Evolutionary conservation across 2,888 invertebrate genomes (phyloP).

Genomic region (Anoncus sp.): DNA sequence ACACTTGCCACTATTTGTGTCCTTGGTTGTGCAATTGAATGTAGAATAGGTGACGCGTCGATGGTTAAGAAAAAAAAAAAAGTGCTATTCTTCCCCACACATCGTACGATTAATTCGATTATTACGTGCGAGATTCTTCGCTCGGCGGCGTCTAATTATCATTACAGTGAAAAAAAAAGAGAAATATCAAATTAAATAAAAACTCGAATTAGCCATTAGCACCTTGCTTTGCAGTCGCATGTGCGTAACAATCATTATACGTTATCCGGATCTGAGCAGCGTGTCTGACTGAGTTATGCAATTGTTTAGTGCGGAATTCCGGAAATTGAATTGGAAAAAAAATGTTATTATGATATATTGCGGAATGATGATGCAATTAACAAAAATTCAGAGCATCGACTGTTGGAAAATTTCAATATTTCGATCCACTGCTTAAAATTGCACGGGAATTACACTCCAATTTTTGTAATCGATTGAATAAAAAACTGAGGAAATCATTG

Average conservation of each 20-base stretch:
- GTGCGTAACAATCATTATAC: conserved; percentile 23
- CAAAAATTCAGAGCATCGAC: neutral
- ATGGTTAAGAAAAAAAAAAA: neutral
- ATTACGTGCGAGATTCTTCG: conserved; percentile 21
- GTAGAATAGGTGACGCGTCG: conserved; percentile 20
- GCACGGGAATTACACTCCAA: too few species aligned
- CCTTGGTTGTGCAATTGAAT: conserved; percentile 15
- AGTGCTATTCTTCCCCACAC: neutral
- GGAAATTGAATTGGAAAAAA: conserved; percentile 16
- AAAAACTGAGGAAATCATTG: too few species aligned
- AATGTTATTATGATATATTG: neutral
- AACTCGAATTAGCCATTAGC: conserved; percentile 38
- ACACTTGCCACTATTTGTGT: neutral
- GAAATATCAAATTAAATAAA: conserved; percentile 18
- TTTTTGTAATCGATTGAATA: too few species aligned
- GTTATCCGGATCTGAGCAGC: neutral
- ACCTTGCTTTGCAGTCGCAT: conserved; percentile 12
- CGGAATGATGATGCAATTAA: neutral
- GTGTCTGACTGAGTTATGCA: neutral
- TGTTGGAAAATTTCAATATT: neutral
- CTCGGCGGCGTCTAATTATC: conserved; percentile 25
- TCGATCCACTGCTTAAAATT: too few species aligned
- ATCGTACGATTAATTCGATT: neutral
- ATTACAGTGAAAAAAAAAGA: conserved; percentile 16
- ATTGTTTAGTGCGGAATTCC: conserved; percentile 25